Conservation (phyloP, 2,113 vertebrate genomes). For the Cyanoliseus patagonus region DNA sequence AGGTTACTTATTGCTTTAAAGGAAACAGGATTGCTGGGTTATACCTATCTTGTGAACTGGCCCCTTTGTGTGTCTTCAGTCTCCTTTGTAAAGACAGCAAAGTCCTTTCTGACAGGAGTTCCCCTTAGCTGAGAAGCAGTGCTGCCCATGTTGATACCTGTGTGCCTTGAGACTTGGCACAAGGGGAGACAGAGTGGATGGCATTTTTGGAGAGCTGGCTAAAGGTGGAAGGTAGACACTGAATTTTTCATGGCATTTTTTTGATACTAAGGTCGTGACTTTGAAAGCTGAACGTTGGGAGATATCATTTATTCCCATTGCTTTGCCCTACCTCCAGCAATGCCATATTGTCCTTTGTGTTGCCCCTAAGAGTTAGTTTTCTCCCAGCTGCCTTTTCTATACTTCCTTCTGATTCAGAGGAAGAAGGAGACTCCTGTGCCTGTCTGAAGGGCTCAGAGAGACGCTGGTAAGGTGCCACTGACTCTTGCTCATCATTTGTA, state of each 20-base stretch:
- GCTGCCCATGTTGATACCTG: fast-evolving
- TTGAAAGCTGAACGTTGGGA: background rate
- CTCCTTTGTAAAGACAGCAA: background rate
- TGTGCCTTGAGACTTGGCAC: background rate
- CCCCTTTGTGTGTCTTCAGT: background rate
- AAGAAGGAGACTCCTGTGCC: background rate
- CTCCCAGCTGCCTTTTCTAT: background rate
- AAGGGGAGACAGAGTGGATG: background rate
- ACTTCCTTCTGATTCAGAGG: background rate
- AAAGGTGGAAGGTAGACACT: background rate
- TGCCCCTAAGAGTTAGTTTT: background rate
- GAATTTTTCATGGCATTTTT: background rate
- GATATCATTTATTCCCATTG: background rate
- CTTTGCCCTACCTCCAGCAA: background rate
- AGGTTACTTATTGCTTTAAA: background rate
- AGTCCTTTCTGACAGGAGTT: background rate
- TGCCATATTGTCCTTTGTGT: background rate
- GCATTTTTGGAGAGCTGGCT: background rate
- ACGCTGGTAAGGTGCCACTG: background rate
- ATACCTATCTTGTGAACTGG: background rate
- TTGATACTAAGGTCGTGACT: background rate
- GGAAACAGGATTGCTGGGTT: background rate
- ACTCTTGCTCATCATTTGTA: background rate
- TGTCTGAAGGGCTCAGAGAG: background rate
- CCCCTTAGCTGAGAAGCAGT: background rate